Evolutionary conservation across 2,113 vertebrate genomes (phyloP), one percentile per base, ranked within the genome.

Genomic region (Apodemus speciosus): DNA sequence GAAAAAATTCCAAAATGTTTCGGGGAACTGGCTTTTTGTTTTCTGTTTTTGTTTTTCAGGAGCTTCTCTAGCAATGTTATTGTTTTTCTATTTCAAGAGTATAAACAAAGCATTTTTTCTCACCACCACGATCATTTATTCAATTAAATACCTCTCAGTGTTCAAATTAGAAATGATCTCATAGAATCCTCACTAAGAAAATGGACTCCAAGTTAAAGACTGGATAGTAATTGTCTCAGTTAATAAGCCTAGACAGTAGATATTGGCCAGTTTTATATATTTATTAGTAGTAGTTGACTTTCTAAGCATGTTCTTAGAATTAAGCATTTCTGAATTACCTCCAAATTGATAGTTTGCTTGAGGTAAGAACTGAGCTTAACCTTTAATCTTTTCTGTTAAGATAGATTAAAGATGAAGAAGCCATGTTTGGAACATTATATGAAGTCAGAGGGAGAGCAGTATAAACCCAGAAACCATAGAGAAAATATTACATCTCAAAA

Each of bases 1-100:
- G 60, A 93, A 94, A 94, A 89, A 27, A 62, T 68, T 93, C n/a
- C 72, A 89, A 75, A 92, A 79, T 3, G 0, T 53, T 96, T 88
- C 88, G 9, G 38, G 27, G 60, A 88, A 83, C 90, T 94, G 32
- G 7, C 25, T 60, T 60, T 23, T 90, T 58, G 35, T 2, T 69
- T 18, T 20, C n/a, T n/a, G 16, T 35, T 79, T 80, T 71, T 71
- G 68, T 76, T 92, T 94, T 80, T 64, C 10, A 53, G 58, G 69
- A 81, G 51, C 32, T 75, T 64, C 16, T 58, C 51, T 9, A 84
- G n/a, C 49, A 64, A 43, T 62, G 10, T 84, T 21, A 27, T 86
- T 18, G n/a, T 77, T 9, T 1, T 58, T 38, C 25, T 32, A 58
- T 43, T 40, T 71, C 14, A 56, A 86, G 51, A 69, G 64, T 64